Evolutionary conservation across 35 echinoderm and acorn worm genomes (phyloP), one percentile per base, ranked within the genome.

Genomic region (Heliocidaris tuberculata): DNA sequence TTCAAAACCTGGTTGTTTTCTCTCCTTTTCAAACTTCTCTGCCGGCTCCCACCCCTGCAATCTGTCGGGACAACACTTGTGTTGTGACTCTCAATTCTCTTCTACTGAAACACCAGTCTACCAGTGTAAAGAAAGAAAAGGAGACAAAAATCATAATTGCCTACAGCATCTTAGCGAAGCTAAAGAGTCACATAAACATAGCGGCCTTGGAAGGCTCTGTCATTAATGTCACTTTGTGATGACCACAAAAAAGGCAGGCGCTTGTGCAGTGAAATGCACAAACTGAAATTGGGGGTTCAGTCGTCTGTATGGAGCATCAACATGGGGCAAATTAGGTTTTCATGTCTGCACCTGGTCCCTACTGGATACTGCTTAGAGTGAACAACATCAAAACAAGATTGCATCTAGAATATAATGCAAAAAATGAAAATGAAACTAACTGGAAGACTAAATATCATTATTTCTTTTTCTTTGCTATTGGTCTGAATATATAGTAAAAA

Each of bases 201-300:
- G 65, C 65, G 17, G 65, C 65, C 65, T 78, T 78, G 65, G 65
- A 78, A 78, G 65, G 65, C 65, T 78, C 65, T n/a, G 27, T 78
- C 65, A 78, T 78, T 78, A 78, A 78, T 78, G 65, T 78, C 65
- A 78, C 65, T 78, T 78, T 78, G 65, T 78, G 65, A 78, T 78
- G 65, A 78, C 65, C 65, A 78, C 65, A 78, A 78, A 78, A n/a
- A 78, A 78, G 65, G 27, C 65, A 78, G 65, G 65, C 65, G 65
- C 27, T 78, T 78, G 65, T 19, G 65, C 65, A 27, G 21, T 27
- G 27, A 78, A 7, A 78, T 78, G 7, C 52, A 27, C 19, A 24
- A 78, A 0, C 65, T 27, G 65, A 78, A n/a, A 78, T 78, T 78
- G 65, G 65, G 65, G 65, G 65, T 78, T 78, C 65, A 78, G 21